Base-by-base conservation (phyloP, 2,888 invertebrate species). In the Dioctria linearis region DNA sequence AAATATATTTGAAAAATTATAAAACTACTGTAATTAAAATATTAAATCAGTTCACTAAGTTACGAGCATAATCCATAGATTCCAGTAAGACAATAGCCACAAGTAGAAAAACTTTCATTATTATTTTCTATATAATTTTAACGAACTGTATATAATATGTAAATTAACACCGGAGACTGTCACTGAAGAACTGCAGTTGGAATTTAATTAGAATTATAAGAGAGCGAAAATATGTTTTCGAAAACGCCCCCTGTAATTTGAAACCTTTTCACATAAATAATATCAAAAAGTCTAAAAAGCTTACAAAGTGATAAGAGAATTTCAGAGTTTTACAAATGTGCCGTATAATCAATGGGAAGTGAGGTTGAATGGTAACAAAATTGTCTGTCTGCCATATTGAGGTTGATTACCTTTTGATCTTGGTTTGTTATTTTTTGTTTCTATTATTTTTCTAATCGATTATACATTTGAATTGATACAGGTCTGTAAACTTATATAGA, bases 1-100 rank as follows among this genome's bases (percentile, higher is more conserved):
- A 25, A 42, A 59, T 73, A 25, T 63, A 43, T 8, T 6, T 25
- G 11, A 43, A 42, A 9, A 4, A 25, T 39, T 25, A 25, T 49
- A 6, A 57, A 42, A 42, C 43, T 57, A 25, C 40, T 25, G 39
- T 11, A 11, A 39, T 3, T 9, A n/a, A n/a, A 4, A 39, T 25
- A 25, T 25, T 25, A 25, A 2, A 25, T 25, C 25, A 25, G 25
- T 25, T 25, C 8, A 39, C 13, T 37, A 11, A 6, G 6, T 66
- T 66, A 78, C 65, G 8, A 49, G 57, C 3, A 43, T 54, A 67
- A 57, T 78, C 39, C 25, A 78, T n/a, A 37, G 25, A 73, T 73
- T 42, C 25, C 59, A 25, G 40, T 9, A 73, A 5, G 42, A 73
- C 11, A 40, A 73, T 13, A n/a, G 43, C 37, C 6, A 73, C 59